Percentiles rank a stretch among this genome's conserved stretches.
Evolutionary conservation across 2,113 vertebrate genomes (phyloP).

Genomic region (Epinephelus moara): DNA sequence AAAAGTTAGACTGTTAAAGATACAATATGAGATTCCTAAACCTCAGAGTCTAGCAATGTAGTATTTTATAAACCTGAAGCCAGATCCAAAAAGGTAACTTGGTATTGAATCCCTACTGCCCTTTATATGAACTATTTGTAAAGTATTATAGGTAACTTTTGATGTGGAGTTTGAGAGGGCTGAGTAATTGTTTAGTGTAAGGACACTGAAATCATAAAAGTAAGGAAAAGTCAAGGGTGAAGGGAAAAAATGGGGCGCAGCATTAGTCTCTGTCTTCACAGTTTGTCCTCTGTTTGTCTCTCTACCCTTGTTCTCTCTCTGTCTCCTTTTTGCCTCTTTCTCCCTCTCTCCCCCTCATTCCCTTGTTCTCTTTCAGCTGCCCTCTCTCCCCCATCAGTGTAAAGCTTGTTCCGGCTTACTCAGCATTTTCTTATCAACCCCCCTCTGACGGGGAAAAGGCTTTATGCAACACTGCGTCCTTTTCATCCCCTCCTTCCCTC

Average conservation of each 20-base stretch:
- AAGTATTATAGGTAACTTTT: neutral
- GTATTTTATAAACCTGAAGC: neutral
- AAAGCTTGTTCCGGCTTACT: constrained; percentile 53
- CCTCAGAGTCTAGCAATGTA: neutral
- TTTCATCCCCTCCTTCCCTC: neutral
- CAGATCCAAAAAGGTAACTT: neutral
- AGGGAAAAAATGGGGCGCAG: constrained; percentile 13
- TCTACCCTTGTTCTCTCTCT: neutral
- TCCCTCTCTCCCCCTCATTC: neutral
- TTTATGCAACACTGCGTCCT: constrained; percentile 41
- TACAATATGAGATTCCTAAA: neutral
- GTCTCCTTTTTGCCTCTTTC: neutral
- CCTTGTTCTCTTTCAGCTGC: constrained; percentile 3
- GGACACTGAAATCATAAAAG: neutral
- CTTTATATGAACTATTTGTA: neutral
- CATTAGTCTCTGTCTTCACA: constrained; percentile 15
- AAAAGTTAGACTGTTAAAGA: neutral
- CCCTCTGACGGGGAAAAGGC: constrained; percentile 7
- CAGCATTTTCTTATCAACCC: constrained; percentile 66
- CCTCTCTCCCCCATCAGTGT: constrained; percentile 13
- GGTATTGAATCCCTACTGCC: neutral
- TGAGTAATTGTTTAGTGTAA: neutral
- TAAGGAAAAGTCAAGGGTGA: neutral
- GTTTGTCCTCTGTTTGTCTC: constrained; percentile 27
- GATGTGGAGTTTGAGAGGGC: neutral